Base-by-base conservation (phyloP, 2,797 vertebrate species). In the Sebastes elongatus region DNA sequence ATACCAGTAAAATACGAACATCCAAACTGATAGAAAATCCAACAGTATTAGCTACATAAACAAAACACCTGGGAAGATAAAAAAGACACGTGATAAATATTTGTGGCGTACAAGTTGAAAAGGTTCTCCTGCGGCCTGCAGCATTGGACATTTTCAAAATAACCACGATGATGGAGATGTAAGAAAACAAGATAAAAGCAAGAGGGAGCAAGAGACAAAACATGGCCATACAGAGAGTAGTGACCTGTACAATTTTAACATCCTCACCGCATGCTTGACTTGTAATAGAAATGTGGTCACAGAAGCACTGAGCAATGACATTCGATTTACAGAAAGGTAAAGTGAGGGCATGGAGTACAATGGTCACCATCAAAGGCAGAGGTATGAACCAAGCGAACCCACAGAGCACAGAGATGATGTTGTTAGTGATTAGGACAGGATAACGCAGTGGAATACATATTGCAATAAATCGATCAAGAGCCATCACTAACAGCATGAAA, bases 131-230 rank as follows among this genome's bases (percentile, higher is more conserved):
- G 6, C 91, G 77, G 0, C 95, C 92, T 2, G 83, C 62, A 0
- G 4, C 14, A 10, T 82, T 93, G 1, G 91, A 88, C 20, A 96
- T 95, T 76, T 81, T 94, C 56, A 95, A 7, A 56, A 96, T 94
- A 68, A 63, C 59, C 73, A 92, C 63, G 82, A 96, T 35, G 65
- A 78, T 62, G 53, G 86, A 82, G 30, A 93, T 10, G 28, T 96
- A 97, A 6, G 96, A 97, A 63, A 94, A 82, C 6, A 94, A 42
- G 16, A 96, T 96, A n/a, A 96, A 93, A 2, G 84, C 57, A 3
- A 95, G 93, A 22, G 95, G 93, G 57, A 93, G 33, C 63, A 96
- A 70, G 7, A 96, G 93, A 81, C 93, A 93, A 57, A 95, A 82
- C 38, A 95, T 92, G 10, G 95, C 94, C 0, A 94, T 2, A 2